Base-by-base conservation (phyloP, 2,888 invertebrate species). In the Xanthorhoe spadicearia region DNA sequence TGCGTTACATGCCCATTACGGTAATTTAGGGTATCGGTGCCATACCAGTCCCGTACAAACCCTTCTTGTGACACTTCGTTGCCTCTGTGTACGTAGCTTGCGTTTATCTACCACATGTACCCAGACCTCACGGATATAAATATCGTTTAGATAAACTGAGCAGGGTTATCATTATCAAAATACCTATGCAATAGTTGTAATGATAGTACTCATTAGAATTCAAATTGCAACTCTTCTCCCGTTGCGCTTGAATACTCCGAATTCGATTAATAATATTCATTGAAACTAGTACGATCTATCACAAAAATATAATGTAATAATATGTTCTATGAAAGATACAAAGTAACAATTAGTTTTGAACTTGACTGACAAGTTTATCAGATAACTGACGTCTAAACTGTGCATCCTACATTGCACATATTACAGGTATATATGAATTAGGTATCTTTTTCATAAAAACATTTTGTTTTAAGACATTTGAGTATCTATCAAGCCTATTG, bases 1-100 rank as follows among this genome's bases (percentile, higher is more conserved):
- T 74, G 28, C 59, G 38, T 67, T 61, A 58, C 58, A 53, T 63
- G 58, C 19, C 23, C 61, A 68, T 70, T 66, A 48, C 17, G 19
- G 46, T 64, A 19, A 19, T 50, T 60, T 46, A 49, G 55, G 46
- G 5, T 46, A 46, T 46, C 6, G 46, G 7, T 48, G 17, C 46
- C 46, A 23, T 15, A 46, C 46, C 10, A 46, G 13, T 15, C 8
- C 17, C 8, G 7, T 48, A 48, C 4, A 48, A 48, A 48, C 48
- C 48, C 17, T 48, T 43, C 13, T 43, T 43, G 38, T 43, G 38
- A 48, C 48, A 17, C 15, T 15, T 17, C 15, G 15, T 48, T 17
- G 15, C 17, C 15, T 0, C 48, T 17, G 15, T 15, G 2, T 17
- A 13, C 38, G 17, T 48, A 13, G 15, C 17, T 15, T 13, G 6